A percentile compares a stretch with the other conserved stretches of the same genome.
phyloP scores from a whole-genome alignment of 2,113 vertebrate species.

The Mystacornis crossleyi region DNA sequence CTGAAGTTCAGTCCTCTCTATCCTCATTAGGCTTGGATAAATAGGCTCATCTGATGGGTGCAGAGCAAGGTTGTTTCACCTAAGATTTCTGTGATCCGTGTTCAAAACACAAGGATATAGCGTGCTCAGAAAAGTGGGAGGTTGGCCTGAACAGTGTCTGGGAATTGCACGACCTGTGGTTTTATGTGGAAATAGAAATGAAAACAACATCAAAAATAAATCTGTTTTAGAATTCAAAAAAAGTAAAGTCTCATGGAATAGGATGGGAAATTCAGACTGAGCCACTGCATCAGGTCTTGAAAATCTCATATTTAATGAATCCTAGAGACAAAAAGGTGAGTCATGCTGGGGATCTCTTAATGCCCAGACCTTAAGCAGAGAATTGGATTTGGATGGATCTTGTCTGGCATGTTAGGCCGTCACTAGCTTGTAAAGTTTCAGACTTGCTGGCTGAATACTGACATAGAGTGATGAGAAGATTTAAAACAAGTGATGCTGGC shows the following conservation, averaged over 20 bases:
- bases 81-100: background rate
- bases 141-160: background rate
- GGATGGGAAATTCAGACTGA: background rate
- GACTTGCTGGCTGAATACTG: background rate
- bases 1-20: background rate
- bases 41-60: background rate
- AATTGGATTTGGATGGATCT: constrained; percentile 28
- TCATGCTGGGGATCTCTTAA: background rate
- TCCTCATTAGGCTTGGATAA: background rate
- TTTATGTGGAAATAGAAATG: background rate
- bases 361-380: background rate
- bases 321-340: background rate
- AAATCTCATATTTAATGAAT: background rate
- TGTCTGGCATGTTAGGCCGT: background rate
- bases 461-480: background rate
- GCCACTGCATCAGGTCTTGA: background rate
- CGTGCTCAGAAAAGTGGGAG: background rate
- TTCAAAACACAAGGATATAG: background rate
- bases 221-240: background rate
- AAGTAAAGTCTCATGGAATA: background rate
- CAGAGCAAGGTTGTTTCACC: background rate
- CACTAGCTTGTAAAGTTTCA: background rate
- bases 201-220: background rate
- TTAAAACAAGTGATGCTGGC: background rate
- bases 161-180: background rate